phyloP scores from a whole-genome alignment of 2,113 vertebrate species.

The Oostethus manadensis region DNA sequence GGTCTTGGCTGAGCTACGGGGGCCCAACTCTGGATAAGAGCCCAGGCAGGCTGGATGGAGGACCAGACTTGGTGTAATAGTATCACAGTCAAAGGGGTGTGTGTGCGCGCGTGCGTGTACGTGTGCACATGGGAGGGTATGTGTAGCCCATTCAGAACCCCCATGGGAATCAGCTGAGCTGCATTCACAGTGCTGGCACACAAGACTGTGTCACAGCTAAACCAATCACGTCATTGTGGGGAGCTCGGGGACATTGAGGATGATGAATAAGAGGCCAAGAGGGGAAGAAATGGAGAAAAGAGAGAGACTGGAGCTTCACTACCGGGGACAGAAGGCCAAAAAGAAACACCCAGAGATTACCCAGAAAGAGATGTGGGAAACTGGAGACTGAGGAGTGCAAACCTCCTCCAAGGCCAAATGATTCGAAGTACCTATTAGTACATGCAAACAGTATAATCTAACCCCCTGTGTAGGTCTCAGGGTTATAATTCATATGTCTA shows the following conservation, averaged over 20 bases:
- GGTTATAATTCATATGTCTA: too few species aligned
- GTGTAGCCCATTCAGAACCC: conserved; percentile 45
- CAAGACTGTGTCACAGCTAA: conserved; percentile 40
- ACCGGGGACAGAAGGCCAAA: background rate
- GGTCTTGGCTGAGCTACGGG: conserved; percentile 33
- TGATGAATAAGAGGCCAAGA: conserved; percentile 20
- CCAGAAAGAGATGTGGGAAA: conserved; percentile 16
- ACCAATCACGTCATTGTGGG: conserved; percentile 48
- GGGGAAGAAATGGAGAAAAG: background rate
- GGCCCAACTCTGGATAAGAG: conserved; percentile 32
- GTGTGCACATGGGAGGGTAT: conserved; percentile 16
- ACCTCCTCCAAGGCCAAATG: too few species aligned
- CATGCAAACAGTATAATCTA: too few species aligned
- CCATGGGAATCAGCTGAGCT: conserved; percentile 67
- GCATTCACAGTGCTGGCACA: conserved; percentile 60
- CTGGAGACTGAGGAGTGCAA: background rate
- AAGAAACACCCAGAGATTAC: conserved; percentile 15
- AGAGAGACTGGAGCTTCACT: conserved; percentile 7
- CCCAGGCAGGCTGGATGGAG: conserved; percentile 40
- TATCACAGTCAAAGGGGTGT: conserved; percentile 14
- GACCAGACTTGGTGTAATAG: conserved; percentile 30
- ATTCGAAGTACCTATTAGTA: too few species aligned
- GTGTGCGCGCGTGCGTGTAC: conserved; percentile 24
- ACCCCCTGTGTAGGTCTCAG: too few species aligned
- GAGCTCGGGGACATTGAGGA: conserved; percentile 16